Evolutionary conservation across 2,888 invertebrate genomes (phyloP).

Genomic region (Synanthedon vespiformis): DNA sequence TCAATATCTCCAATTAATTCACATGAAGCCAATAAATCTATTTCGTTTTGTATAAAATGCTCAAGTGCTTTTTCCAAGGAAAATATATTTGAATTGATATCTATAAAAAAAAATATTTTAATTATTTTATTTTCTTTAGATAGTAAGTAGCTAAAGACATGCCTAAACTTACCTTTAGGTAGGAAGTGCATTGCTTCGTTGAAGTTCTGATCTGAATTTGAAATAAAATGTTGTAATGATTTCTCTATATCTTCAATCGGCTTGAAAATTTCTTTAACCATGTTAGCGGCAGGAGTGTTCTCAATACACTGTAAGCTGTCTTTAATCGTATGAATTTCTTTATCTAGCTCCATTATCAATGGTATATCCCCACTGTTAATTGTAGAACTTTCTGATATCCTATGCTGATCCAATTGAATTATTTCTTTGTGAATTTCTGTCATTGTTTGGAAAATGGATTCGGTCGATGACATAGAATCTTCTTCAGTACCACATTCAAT

Average conservation of each 20-base stretch:
- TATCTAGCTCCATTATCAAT: constrained; percentile 39
- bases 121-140: background rate
- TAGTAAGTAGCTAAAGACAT: background rate
- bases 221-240: constrained; percentile 22
- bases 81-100: constrained; percentile 37
- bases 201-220: constrained; percentile 15
- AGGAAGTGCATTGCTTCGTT: constrained; percentile 14
- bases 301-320: constrained; percentile 41
- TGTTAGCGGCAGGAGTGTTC: constrained; percentile 16
- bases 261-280: constrained; percentile 26
- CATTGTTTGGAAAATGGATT: constrained; percentile 42
- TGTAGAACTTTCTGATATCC: constrained; percentile 20
- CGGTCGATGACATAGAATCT: constrained; percentile 36
- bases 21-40: constrained; percentile 15
- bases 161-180: constrained; percentile 30
- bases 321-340: constrained; percentile 41
- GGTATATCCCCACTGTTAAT: constrained; percentile 30
- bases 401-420: constrained; percentile 25
- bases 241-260: constrained; percentile 39
- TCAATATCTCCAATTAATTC: constrained; percentile 15
- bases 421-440: constrained; percentile 47
- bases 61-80: constrained; percentile 29
- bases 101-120: constrained; percentile 25
- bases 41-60: constrained; percentile 23
- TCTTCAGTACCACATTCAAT: constrained; percentile 31